phyloP scores from a whole-genome alignment of 2,797 vertebrate species.

The Coendou prehensilis region DNA sequence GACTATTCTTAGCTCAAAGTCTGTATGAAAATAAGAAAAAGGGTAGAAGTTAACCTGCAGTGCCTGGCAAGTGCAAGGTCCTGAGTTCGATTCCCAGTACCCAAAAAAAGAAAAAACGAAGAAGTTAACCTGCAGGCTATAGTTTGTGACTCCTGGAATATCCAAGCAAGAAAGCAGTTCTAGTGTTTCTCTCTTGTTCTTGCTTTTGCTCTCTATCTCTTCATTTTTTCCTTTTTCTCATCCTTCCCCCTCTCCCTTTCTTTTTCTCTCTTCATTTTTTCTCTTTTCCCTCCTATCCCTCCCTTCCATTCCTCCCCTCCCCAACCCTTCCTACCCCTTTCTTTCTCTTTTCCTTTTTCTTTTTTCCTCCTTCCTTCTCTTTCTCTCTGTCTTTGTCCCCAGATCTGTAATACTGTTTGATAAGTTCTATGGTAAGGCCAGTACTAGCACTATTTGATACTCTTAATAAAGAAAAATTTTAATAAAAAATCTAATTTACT shows the following conservation, averaged over 20 bases:
- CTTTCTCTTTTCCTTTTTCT: neutral
- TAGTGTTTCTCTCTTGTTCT: neutral
- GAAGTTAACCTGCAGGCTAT: neutral
- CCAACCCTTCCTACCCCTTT: neutral
- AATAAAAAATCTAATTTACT: conserved; percentile 20
- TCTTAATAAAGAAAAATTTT: conserved; percentile 35
- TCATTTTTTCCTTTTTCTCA: neutral
- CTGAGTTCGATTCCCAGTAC: no score
- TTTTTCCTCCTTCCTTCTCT: neutral
- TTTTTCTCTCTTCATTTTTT: neutral
- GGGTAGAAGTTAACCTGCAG: neutral
- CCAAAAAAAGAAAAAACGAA: neutral
- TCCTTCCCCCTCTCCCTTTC: neutral
- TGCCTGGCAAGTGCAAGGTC: no score
- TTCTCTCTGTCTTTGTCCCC: neutral
- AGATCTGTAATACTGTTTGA: neutral
- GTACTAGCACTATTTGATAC: neutral
- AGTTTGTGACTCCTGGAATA: neutral
- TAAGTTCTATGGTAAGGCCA: neutral
- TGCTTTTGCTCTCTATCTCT: neutral
- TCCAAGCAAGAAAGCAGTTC: neutral
- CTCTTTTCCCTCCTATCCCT: no score
- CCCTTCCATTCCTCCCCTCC: neutral
- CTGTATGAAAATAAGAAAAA: neutral
- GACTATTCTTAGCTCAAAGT: neutral